Evolutionary conservation across 2,113 vertebrate species (phyloP).

Genomic region (Todiramphus chloris): DNA sequence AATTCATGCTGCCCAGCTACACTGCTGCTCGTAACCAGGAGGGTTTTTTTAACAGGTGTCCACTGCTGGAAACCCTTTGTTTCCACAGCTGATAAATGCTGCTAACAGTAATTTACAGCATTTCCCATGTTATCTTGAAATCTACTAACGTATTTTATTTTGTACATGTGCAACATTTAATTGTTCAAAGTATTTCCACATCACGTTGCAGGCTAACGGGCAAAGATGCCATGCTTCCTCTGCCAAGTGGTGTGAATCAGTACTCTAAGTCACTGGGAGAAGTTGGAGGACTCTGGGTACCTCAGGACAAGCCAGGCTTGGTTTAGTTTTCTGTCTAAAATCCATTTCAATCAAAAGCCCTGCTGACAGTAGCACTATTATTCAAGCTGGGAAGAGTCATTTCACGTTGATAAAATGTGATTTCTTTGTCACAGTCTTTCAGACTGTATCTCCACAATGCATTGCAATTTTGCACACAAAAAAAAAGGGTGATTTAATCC

Average conservation of each 20-base stretch:
- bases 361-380: not conserved
- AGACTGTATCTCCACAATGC: not conserved
- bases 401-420: not conserved
- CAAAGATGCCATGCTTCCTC: not conserved
- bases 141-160: not conserved
- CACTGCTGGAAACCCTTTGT: not conserved
- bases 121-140: not conserved
- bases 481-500: not conserved
- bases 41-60: not conserved
- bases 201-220: not conserved
- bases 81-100: not conserved
- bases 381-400: not conserved
- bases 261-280: not conserved
- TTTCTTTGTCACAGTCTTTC: conserved; percentile 25
- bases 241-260: not conserved
- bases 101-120: not conserved
- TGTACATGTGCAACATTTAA: not conserved
- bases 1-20: not conserved
- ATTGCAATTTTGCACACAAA: not conserved
- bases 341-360: not conserved
- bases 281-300: not conserved
- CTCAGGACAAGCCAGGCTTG: not conserved
- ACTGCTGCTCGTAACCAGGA: not conserved
- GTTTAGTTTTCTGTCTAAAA: conserved; percentile 3
- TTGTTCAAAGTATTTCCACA: not conserved